A percentile compares a stretch with the other conserved stretches of the same genome.
These are phyloP conservation scores for Gambusia holbrooki DNA, from an alignment of 2,113 vertebrate species.

Conservation along the genomic window DNA sequence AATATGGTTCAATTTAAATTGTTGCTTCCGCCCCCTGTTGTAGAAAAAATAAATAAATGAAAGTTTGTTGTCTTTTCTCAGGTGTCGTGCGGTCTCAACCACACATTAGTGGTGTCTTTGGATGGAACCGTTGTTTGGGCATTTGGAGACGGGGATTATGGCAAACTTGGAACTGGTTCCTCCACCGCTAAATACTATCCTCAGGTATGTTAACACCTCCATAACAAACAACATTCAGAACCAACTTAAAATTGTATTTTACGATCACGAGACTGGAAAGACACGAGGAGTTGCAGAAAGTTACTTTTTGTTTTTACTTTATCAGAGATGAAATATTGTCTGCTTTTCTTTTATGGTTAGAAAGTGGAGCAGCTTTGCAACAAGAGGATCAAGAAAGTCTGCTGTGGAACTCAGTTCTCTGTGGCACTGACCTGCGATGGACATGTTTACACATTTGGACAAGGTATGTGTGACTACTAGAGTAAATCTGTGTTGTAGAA, in stretches of 20 bases:
- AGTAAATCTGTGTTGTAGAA: neutral
- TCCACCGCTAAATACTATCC: slow-evolving; percentile 84
- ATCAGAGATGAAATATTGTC: slow-evolving; percentile 1
- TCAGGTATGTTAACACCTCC: slow-evolving; percentile 66
- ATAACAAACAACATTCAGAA: neutral
- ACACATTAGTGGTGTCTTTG: slow-evolving; percentile 81
- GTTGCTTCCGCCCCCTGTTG: neutral
- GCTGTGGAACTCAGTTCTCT: slow-evolving; percentile 84
- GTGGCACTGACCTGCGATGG: slow-evolving; percentile 80
- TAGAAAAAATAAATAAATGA: neutral
- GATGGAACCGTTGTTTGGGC: slow-evolving; percentile 84
- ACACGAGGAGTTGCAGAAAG: neutral
- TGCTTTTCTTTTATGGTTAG: slow-evolving; percentile 57
- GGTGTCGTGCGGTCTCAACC: slow-evolving; percentile 85
- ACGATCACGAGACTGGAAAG: neutral
- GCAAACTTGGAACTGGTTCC: slow-evolving; percentile 82
- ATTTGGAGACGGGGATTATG: slow-evolving; percentile 85
- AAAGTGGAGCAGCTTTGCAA: slow-evolving; percentile 84
- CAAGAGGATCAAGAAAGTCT: slow-evolving; percentile 81
- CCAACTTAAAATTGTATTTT: neutral
- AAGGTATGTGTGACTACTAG: slow-evolving; percentile 71
- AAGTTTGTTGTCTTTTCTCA: slow-evolving; percentile 39
- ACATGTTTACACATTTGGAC: slow-evolving; percentile 83
- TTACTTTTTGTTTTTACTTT: neutral
- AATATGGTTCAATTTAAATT: neutral